Evolutionary conservation across 2,888 invertebrate species (phyloP), one percentile per base, ranked within the genome.

Genomic region (Drosophila testacea): DNA sequence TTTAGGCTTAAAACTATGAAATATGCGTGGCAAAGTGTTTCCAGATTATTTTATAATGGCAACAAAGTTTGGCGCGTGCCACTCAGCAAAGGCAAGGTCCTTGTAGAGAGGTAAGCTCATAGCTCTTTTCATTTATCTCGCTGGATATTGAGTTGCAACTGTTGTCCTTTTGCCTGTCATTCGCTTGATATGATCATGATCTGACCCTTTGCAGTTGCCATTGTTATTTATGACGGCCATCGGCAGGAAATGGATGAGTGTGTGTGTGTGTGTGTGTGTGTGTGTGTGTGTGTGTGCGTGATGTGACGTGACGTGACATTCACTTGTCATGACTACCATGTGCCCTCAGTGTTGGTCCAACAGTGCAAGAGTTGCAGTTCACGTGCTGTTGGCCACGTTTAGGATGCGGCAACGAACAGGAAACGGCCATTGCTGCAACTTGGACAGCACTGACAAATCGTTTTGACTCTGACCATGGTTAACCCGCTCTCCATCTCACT

Each of bases 211-310:
- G 51, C 36, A 41, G 42, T 11, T 36, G 9, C 36, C 36, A 73
- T 83, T 88, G 86, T 75, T 86, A 86, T 86, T 83, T 86, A 88
- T 88, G 81, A 69, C 52, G 48, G 55, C 50, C 73, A 60, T 68
- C 68, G 85, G 61, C 74, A 69, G 74, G 73, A 83, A 88, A 77
- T 69, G 73, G 63, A 69, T 77, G 68, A 76, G 73, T 77, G 70
- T 77, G 69, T 72, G 42, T 51, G 41, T 72, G 42, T 51, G 48
- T 77, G 68, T 79, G 73, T 77, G 70, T 77, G 69, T 72, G 42
- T 52, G 48, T 22, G 41, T 52, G 34, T 48, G 51, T 16, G 16
- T 16, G 16, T 16, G 16, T 16, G 57, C 51, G 61, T 51, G 54
- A 60, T 30, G 66, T 68, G 56, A 59, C 55, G 55, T 52, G 55